Evolutionary conservation across 2,113 vertebrate species (phyloP).

Genomic region (Oryzias javanicus): DNA sequence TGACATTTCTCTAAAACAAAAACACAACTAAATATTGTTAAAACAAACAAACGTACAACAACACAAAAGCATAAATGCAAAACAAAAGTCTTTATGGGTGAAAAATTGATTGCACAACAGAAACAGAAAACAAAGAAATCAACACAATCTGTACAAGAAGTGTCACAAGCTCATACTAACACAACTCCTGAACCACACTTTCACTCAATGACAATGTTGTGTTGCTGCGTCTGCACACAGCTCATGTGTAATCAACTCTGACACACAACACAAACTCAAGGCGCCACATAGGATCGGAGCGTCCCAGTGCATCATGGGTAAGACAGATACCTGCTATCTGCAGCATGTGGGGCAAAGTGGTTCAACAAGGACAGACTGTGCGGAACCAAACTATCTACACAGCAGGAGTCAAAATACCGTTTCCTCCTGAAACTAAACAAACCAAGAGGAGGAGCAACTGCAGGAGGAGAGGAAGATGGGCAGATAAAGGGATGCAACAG

Average conservation of each 20-base stretch:
- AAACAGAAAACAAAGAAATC: too few species aligned
- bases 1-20: not conserved
- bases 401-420: not conserved
- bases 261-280: conserved; percentile 17
- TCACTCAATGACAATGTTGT: too few species aligned
- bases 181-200: too few species aligned
- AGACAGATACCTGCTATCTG: conserved; percentile 18
- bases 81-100: not conserved
- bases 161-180: too few species aligned
- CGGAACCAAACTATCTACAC: not conserved
- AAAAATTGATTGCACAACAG: too few species aligned
- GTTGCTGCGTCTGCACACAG: conserved; percentile 9
- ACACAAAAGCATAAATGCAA: not conserved
- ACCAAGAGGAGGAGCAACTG: not conserved
- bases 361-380: conserved; percentile 9
- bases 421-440: not conserved
- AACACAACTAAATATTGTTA: not conserved
- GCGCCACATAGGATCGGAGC: not conserved
- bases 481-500: conserved; percentile 37
- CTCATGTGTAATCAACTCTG: not conserved
- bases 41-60: not conserved
- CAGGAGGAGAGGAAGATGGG: conserved; percentile 2
- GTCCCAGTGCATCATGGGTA: conserved; percentile 28
- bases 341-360: not conserved
- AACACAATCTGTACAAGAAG: too few species aligned